These are phyloP conservation scores for Nasonia giraulti DNA, from an alignment of 1,140 invertebrate genomes.

Conservation along the genomic window DNA sequence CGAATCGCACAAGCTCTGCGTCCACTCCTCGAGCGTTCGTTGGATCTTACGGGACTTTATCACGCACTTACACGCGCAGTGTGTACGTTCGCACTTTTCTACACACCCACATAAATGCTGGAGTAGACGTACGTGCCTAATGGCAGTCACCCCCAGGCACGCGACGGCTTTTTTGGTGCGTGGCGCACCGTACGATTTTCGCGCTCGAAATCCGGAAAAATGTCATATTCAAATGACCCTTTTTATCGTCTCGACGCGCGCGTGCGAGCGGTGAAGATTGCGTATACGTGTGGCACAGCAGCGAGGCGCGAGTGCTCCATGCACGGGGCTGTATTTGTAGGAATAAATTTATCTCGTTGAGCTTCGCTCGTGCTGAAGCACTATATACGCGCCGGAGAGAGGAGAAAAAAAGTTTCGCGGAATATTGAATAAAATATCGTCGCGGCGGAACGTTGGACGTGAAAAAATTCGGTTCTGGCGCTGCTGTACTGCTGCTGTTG, in stretches of 20 bases:
- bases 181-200: conserved; percentile 6
- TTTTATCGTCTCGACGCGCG: conserved; percentile 32
- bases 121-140: background rate
- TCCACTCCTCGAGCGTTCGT: background rate
- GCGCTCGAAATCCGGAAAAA: conserved; percentile 34
- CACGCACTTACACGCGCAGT: background rate
- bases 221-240: conserved; percentile 41
- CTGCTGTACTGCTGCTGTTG: no score
- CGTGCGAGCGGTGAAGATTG: background rate
- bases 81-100: background rate
- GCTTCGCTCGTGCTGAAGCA: background rate
- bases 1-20: conserved; percentile 6
- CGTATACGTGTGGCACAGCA: background rate
- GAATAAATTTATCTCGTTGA: conserved; percentile 28
- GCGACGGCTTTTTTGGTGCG: conserved; percentile 12
- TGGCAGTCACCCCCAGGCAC: background rate
- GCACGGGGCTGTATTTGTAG: conserved; percentile 10
- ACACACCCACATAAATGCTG: background rate
- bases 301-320: background rate
- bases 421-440: conserved; percentile 11
- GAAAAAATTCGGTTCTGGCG: background rate
- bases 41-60: background rate
- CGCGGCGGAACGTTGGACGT: background rate
- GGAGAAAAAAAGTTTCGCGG: background rate
- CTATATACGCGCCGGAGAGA: no score